Base-by-base conservation (phyloP, 2,797 vertebrate species). In the Cossypha polioptera region DNA sequence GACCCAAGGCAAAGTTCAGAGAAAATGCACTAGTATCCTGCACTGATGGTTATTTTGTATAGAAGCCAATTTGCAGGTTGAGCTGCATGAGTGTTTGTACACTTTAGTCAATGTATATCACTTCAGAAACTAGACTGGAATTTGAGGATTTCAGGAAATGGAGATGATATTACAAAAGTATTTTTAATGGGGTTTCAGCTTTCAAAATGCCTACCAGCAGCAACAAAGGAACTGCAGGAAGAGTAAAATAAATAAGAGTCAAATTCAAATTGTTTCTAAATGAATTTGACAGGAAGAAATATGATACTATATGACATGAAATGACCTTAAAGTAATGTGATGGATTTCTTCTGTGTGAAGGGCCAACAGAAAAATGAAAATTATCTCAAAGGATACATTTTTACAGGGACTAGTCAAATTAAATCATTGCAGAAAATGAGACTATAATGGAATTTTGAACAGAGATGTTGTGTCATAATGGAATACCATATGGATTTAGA, bases 371-470 rank as follows among this genome's bases (percentile, higher is more conserved):
- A 78, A 90, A 92, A 78, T 62, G 15, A 72, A 22, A 45, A 67
- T 19, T 57, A 66, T 78, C 55, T 82, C 45, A 53, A 76, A 76
- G n/a, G 35, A 51, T 74, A 42, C 28, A 33, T 91, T 92, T 90
- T 92, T 74, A 87, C n/a, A 63, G 35, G n/a, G 20, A 77, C 71
- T 76, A 79, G 63, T 92, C 63, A 83, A 88, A 90, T 33, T 25
- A 84, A 81, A 88, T 95, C 54, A 76, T 59, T 77, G 22, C 45
- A 95, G 75, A 92, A 88, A 95, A 94, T 87, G 68, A 94, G 71
- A 82, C 61, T 69, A 58, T 92, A 93, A 87, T 71, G 38, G 77
- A 20, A 89, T 78, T 94, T 79, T 67, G 71, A 83, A 92, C 48
- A 79, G 65, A 94, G 18, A 67, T 28, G 19, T 84, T 73, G n/a